phyloP scores from a whole-genome alignment of 1,140 invertebrate genomes.

The Bombus difficillimus region DNA sequence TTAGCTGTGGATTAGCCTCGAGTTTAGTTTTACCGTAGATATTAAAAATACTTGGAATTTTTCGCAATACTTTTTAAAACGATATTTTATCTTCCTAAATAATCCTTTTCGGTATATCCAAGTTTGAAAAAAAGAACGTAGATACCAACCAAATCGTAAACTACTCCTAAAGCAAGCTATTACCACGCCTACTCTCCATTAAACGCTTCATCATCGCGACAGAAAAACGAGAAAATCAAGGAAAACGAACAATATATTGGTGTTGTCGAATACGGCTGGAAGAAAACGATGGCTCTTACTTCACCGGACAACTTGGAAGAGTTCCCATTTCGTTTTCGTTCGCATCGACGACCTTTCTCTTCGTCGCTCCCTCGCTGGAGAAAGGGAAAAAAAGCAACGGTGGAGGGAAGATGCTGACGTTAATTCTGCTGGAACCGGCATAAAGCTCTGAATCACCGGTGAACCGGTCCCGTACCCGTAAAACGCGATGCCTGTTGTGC shows the following conservation, averaged over 20 bases:
- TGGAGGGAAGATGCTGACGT: conserved; percentile 53
- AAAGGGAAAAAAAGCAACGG: conserved; percentile 55
- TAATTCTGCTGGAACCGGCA: conserved; percentile 50
- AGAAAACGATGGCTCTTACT: neutral
- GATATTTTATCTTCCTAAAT: no score
- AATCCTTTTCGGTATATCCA: neutral
- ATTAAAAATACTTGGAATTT: no score
- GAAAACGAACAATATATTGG: neutral
- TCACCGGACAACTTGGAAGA: neutral
- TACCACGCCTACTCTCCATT: neutral
- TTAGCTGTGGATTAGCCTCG: no score
- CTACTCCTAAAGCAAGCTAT: no score
- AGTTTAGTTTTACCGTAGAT: no score
- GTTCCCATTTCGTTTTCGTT: conserved; percentile 48
- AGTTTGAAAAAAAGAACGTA: neutral
- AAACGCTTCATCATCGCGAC: neutral
- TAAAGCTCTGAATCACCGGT: conserved; percentile 71
- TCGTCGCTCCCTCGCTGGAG: conserved; percentile 5
- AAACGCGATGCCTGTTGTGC: conserved; percentile 58
- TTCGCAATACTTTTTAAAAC: no score
- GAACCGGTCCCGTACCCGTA: conserved; percentile 70
- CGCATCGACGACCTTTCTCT: conserved; percentile 39
- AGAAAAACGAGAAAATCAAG: neutral
- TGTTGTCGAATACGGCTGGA: neutral
- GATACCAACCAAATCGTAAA: no score